Evolutionary conservation across 2,113 vertebrate species (phyloP).

Genomic region (Prunella himalayana): DNA sequence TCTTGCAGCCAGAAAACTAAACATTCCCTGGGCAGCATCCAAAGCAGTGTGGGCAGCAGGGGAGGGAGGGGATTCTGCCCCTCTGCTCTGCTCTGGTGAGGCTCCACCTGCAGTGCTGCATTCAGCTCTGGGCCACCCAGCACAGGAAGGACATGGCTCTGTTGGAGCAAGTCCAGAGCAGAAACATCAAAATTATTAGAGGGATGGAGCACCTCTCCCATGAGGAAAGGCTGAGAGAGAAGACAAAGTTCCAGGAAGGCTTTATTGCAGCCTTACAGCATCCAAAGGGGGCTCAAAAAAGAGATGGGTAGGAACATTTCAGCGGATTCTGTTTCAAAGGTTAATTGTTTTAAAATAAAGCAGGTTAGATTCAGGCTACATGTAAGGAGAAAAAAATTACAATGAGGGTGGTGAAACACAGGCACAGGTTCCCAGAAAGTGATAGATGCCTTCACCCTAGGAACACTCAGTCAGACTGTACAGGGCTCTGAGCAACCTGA

Average conservation of each 20-base stretch:
- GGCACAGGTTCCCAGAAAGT: not conserved
- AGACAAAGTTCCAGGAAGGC: not conserved
- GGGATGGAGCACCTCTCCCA: not conserved
- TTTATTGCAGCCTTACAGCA: not conserved
- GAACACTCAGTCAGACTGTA: not conserved
- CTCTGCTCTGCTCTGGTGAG: not conserved
- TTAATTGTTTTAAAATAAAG: not conserved
- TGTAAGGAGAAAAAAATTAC: not conserved
- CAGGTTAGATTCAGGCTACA: not conserved
- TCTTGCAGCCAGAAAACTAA: not conserved
- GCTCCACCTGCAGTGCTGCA: not conserved
- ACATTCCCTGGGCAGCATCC: not conserved
- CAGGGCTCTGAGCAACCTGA: fast-evolving
- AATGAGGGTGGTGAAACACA: not conserved
- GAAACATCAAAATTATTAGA: not conserved
- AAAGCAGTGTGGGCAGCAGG: fast-evolving
- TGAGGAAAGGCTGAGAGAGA: not conserved
- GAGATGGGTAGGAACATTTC: not conserved
- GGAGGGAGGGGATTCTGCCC: not conserved
- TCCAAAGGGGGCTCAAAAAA: not conserved
- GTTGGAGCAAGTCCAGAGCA: not conserved
- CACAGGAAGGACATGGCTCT: not conserved
- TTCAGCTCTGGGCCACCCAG: not conserved
- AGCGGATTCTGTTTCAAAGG: not conserved
- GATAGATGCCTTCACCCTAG: not conserved